Evolutionary conservation across 53 echinoderm and acorn worm species (phyloP), one percentile per base, ranked within the genome.

Genomic region (Zoroaster sp.): DNA sequence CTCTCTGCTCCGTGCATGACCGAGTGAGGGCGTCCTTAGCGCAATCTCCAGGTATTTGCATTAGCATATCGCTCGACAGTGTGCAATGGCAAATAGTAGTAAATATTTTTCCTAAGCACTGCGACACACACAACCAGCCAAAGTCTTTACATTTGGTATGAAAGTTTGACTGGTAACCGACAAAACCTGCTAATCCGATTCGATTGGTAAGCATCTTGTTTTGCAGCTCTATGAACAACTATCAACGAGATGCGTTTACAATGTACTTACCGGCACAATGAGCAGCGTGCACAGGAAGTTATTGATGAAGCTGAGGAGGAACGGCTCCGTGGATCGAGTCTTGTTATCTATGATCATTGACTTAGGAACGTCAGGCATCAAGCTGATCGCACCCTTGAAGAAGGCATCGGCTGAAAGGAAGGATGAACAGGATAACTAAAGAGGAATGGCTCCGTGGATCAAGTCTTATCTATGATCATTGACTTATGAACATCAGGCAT

Each of bases 381-480:
- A 81, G 35, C 96, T 96, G 70, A 99, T 99, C 73, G 99, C 94
- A 25, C 94, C 99, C 75, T 96, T 99, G 88, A 99, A 96, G 94
- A 99, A 99, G 21, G 96, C 99, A 93, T 99, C 99, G 32, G 94
- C 99, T 99, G 55, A 23, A 81, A 91, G 54, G 44, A n/a, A n/a
- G n/a, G n/a, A n/a, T n/a, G n/a, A n/a, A n/a, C n/a, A 12, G 52
- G 40, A 81, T 94, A 99, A 66, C 83, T 87, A 17, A 88, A 75
- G 30, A 99, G 88, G 6, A 96, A 93, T 0, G 91, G 93, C 65
- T 99, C 99, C 5, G 99, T 91, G 21, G 99, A 96, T 44, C 94
- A 76, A 40, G 94, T 67, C 69, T 89, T 90, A 70, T 99, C 99
- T 17, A 99, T 91, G 30, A 88, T 87, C 33, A 99, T 54, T 63